Evolutionary conservation across 2,113 vertebrate genomes (phyloP).

Genomic region (Hiodon alosoides): DNA sequence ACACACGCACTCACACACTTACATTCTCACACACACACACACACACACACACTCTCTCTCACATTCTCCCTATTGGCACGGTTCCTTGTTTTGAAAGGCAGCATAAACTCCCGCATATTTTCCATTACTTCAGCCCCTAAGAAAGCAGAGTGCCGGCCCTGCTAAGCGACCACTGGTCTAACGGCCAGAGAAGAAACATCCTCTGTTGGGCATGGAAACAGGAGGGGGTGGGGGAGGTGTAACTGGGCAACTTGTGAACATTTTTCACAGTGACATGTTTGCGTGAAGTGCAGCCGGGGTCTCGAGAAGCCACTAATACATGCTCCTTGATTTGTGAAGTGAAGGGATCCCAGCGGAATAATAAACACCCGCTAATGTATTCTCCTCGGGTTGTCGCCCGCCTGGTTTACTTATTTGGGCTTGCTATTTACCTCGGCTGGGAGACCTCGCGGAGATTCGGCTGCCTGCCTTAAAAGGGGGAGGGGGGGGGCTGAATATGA

Average conservation of each 20-base stretch:
- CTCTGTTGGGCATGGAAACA: conserved; percentile 26
- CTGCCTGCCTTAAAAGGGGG: neutral
- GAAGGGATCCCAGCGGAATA: neutral
- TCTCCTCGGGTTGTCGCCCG: neutral
- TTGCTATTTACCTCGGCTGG: neutral
- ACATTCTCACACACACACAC: neutral
- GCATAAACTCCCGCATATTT: conserved; percentile 50
- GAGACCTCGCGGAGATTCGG: neutral
- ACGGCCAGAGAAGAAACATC: conserved; percentile 17
- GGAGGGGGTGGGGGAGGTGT: conserved; percentile 22
- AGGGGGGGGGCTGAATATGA: neutral
- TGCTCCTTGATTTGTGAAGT: neutral
- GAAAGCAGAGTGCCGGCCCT: conserved; percentile 24
- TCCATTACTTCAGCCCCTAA: conserved; percentile 50
- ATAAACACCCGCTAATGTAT: conserved; percentile 7
- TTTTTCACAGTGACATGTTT: conserved; percentile 24
- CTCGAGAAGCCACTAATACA: conserved; percentile 1
- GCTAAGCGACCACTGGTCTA: conserved; percentile 17
- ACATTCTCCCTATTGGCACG: conserved; percentile 16
- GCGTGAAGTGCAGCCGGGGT: neutral
- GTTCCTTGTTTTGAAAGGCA: conserved; percentile 46
- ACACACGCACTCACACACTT: neutral
- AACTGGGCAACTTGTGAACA: conserved; percentile 26
- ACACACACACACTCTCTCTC: neutral
- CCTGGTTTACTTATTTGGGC: neutral